phyloP scores from a whole-genome alignment of 2,888 invertebrate species.

The Diaphora mendica region DNA sequence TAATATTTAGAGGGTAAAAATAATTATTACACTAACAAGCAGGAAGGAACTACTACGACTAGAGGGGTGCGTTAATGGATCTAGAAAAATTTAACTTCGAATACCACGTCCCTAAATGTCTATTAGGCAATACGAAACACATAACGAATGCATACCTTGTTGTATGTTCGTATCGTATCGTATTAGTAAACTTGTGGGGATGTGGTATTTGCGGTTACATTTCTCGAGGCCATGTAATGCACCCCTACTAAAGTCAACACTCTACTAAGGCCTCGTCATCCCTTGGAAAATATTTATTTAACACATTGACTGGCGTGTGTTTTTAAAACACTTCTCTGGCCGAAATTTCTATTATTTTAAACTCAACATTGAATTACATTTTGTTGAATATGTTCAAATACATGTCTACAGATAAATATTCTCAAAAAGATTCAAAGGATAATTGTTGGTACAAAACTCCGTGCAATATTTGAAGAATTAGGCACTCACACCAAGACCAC shows the following conservation, averaged over 20 bases:
- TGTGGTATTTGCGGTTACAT: no score
- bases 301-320: neutral
- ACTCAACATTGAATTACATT: neutral
- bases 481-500: constrained; percentile 91
- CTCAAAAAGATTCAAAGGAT: constrained; percentile 2
- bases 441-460: neutral
- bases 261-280: neutral
- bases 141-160: no score
- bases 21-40: neutral
- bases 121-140: no score
- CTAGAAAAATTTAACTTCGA: no score
- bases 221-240: no score
- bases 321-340: neutral
- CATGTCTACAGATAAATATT: constrained; percentile 5
- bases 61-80: no score
- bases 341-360: neutral
- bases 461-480: constrained; percentile 14
- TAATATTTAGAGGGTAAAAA: neutral
- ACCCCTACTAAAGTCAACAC: neutral
- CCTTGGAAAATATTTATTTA: neutral
- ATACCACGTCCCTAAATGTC: no score
- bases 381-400: neutral
- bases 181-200: no score
- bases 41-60: neutral
- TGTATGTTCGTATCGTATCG: no score